Evolutionary conservation across 1,140 invertebrate genomes (phyloP).

Genomic region (Plectrocnemia conspersa): DNA sequence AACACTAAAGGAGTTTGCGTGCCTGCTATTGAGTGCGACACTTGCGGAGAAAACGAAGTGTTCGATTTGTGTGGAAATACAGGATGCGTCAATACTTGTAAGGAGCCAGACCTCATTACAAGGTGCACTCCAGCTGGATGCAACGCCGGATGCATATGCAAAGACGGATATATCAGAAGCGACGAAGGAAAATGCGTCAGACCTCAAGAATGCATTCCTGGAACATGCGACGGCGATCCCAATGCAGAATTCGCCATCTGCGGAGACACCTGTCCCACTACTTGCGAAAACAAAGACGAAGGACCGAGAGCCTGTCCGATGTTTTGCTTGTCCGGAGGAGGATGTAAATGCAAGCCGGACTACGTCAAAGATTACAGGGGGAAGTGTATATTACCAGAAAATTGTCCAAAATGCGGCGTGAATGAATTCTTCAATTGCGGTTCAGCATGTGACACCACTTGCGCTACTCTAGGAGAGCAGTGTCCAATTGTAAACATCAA

Average conservation of each 20-base stretch:
- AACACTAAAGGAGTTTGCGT: conserved; percentile 27
- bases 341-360: conserved; percentile 24
- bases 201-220: conserved; percentile 1
- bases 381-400: conserved; percentile 11
- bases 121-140: conserved; percentile 6
- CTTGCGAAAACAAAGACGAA: conserved; percentile 21
- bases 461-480: conserved; percentile 44
- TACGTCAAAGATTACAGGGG: conserved; percentile 9
- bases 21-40: conserved; percentile 9
- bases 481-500: conserved; percentile 49
- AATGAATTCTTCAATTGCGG: conserved; percentile 49
- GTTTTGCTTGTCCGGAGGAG: conserved; percentile 6
- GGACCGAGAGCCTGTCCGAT: not conserved
- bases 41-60: conserved; percentile 18
- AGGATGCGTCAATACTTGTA: conserved; percentile 25
- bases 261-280: conserved; percentile 13
- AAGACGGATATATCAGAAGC: conserved; percentile 21
- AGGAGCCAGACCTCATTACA: conserved; percentile 3
- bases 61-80: conserved; percentile 27
- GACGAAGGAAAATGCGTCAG: conserved; percentile 5
- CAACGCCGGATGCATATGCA: conserved; percentile 23
- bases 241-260: conserved; percentile 6
- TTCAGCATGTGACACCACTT: conserved; percentile 38
- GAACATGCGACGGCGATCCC: not conserved
- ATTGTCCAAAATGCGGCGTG: conserved; percentile 28